Percentiles rank a stretch among this genome's conserved stretches.
These are phyloP conservation scores for Fringilla coelebs DNA, from an alignment of 2,797 vertebrate species.

Conservation along the genomic window DNA sequence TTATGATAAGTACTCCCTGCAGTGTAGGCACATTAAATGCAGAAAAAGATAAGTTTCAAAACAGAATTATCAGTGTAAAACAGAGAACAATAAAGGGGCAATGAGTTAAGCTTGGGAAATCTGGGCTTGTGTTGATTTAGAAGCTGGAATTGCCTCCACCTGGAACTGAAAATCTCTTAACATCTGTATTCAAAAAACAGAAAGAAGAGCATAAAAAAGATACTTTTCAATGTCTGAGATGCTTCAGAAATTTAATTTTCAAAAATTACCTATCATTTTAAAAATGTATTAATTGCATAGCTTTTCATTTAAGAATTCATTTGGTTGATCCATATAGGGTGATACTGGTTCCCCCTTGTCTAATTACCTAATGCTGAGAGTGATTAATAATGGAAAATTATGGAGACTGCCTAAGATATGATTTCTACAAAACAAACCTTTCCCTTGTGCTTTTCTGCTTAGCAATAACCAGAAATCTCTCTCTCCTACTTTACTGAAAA, in stretches of 20 bases:
- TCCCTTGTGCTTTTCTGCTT: neutral
- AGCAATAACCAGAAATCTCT: neutral
- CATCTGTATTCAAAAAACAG: neutral
- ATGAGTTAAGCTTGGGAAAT: neutral
- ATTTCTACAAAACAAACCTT: neutral
- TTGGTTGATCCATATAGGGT: neutral
- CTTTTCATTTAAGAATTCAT: neutral
- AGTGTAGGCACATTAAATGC: neutral
- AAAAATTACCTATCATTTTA: rapidly evolving
- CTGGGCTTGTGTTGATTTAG: neutral
- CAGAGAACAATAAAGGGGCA: neutral
- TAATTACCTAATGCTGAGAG: neutral
- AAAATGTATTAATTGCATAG: neutral
- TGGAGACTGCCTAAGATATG: neutral
- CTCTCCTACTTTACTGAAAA: neutral
- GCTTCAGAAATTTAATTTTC: neutral
- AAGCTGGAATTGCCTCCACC: neutral
- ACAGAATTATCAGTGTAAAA: neutral
- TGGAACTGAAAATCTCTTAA: neutral
- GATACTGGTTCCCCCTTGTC: neutral
- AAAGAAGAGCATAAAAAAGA: neutral
- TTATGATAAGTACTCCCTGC: neutral
- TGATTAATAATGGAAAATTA: neutral
- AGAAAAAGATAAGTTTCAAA: neutral
- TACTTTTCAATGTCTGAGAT: neutral